Percentiles rank a stretch among this genome's conserved stretches.
phyloP scores from a whole-genome alignment of 2,113 vertebrate species.

The Eudyptes chrysolophus region DNA sequence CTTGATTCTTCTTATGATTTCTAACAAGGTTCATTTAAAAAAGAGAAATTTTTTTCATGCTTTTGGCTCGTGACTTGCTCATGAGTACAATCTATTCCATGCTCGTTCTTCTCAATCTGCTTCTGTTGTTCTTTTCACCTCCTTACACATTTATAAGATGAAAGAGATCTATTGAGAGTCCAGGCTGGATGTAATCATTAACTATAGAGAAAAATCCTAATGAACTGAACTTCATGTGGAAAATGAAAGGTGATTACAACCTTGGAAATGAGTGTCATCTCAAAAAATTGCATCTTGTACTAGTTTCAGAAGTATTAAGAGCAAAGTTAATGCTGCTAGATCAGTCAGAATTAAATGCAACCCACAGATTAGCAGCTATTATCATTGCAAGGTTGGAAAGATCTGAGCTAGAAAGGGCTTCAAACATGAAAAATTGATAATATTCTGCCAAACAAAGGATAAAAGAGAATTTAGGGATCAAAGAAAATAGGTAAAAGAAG shows the following conservation, averaged over 20 bases:
- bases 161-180: not conserved
- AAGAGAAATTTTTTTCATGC: not conserved
- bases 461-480: not conserved
- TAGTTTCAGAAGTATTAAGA: not conserved
- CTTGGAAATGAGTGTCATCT: not conserved
- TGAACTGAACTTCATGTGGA: not conserved
- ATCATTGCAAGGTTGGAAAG: not conserved
- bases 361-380: not conserved
- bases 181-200: not conserved
- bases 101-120: not conserved
- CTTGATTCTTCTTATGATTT: not conserved
- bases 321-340: not conserved
- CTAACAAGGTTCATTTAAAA: not conserved
- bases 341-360: not conserved
- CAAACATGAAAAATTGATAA: not conserved
- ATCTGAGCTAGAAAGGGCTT: not conserved
- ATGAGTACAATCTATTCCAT: not conserved
- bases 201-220: not conserved
- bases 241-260: not conserved
- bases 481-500: not conserved
- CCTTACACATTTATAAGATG: not conserved
- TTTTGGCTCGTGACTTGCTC: not conserved
- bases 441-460: not conserved
- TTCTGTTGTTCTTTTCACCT: not conserved
- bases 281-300: not conserved